Conservation (phyloP, 2,113 vertebrate species). For the Crotalus helleri region DNA sequence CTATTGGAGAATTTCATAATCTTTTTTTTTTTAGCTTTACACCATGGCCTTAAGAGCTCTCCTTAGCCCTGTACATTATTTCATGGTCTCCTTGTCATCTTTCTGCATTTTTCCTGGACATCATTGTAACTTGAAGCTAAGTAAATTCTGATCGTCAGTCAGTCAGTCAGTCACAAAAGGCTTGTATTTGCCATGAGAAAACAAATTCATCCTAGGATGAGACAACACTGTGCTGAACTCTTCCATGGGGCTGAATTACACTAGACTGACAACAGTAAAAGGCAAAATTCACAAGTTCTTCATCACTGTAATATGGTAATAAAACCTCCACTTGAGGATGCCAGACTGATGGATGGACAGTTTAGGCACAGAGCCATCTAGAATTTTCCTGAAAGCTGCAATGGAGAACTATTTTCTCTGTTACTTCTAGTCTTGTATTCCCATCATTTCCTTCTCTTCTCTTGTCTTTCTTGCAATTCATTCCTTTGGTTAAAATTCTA, state of each 20-base stretch:
- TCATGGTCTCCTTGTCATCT: too few relatives aligned
- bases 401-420: neutral
- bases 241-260: neutral
- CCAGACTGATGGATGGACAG: neutral
- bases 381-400: accelerated
- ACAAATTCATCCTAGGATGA: neutral
- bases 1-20: neutral
- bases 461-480: neutral
- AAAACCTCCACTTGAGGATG: neutral
- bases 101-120: neutral
- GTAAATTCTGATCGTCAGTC: neutral
- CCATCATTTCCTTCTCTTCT: neutral
- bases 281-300: neutral
- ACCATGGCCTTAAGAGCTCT: neutral
- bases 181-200: neutral
- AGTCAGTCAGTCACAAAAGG: neutral
- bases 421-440: neutral
- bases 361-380: conserved; percentile 5
- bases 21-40: neutral
- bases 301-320: neutral
- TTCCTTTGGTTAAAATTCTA: conserved; percentile 20
- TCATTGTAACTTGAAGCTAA: neutral
- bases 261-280: neutral
- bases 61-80: neutral
- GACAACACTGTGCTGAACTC: neutral